Evolutionary conservation across 2,113 vertebrate species (phyloP).

Genomic region (Choloepus hoffmanni): DNA sequence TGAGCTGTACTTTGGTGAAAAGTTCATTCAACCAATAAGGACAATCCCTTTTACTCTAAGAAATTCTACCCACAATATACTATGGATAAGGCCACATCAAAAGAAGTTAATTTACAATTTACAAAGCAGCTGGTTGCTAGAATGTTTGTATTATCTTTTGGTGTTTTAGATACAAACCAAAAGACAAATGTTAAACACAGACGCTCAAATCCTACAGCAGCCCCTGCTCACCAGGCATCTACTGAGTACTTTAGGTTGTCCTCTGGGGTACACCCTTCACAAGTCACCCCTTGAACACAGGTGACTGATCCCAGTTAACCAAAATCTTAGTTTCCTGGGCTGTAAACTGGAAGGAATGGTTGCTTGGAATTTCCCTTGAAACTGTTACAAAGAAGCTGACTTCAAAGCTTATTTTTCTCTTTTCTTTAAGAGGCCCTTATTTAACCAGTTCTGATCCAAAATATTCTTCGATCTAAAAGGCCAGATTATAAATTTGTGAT

Average conservation of each 20-base stretch:
- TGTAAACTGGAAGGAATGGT: not conserved
- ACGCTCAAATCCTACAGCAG: not conserved
- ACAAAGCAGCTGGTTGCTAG: not conserved
- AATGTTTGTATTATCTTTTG: not conserved
- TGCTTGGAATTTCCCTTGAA: slow-evolving; percentile 49
- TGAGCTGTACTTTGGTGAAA: not conserved
- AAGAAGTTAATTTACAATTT: slow-evolving; percentile 20
- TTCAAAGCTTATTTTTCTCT: not conserved
- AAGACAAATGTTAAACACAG: not conserved
- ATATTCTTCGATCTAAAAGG: not conserved
- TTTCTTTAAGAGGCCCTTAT: slow-evolving; percentile 8
- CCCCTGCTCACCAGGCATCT: not conserved
- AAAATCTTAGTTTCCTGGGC: not conserved
- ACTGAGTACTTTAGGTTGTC: not conserved
- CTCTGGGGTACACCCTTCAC: slow-evolving; percentile 26
- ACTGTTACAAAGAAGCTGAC: not conserved
- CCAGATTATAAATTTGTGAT: not conserved
- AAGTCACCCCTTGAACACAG: not conserved
- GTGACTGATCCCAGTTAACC: not conserved
- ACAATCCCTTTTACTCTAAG: slow-evolving; percentile 71
- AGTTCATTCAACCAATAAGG: slow-evolving; percentile 54
- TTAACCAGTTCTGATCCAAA: slow-evolving; percentile 42
- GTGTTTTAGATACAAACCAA: slow-evolving; percentile 58
- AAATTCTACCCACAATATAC: slow-evolving; percentile 66
- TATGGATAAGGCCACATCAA: slow-evolving; percentile 72